Evolutionary conservation across 2,797 vertebrate genomes (phyloP), one percentile per base, ranked within the genome.

Genomic region (Rhadinocentrus ornatus): DNA sequence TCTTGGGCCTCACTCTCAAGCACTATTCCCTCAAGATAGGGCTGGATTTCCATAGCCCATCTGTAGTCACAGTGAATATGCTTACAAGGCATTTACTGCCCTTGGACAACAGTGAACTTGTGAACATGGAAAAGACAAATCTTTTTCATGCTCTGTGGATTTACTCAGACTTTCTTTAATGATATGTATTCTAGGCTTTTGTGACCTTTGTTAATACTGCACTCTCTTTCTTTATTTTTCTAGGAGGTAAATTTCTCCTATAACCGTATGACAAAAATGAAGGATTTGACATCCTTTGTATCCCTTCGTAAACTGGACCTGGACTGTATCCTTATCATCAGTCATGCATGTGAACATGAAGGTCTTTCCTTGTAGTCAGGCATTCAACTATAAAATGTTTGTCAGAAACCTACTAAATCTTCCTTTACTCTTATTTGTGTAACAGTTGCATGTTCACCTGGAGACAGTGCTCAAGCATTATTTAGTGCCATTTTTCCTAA

Each of bases 241-340:
- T 85, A 99, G 98, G 95, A 95, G 73, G 97, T 93, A 4, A 94
- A 98, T 91, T 95, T 98, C 77, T 98, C 97, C 22, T 75, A 85
- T 84, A 99, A 99, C 71, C 76, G 80, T 16, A 96, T 99, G 80
- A 76, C 91, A 22, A 82, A 88, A 80, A 99, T 99, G 96, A 84
- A 85, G 66, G 94, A 98, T 88, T 86, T 99, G 75, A 95, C 94
- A 0, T 91, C 87, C 0, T 96, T 94, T 81, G 66, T 81, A 0
- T 93, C 88, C 20, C 95, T 99, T 1, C 89, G 78, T 26, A 95
- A 93, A 60, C 93, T 99, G 32, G 88, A 94, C 75, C 89, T 99
- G 86, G 96, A 96, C 78, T 81, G 97, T 99, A 99, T 99, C 97
- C 97, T 94, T 87, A 6, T 39, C 59, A 55, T 66, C 32, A 57